phyloP scores from a whole-genome alignment of 2,113 vertebrate genomes.

The pig (Sus scrofa) region DNA sequence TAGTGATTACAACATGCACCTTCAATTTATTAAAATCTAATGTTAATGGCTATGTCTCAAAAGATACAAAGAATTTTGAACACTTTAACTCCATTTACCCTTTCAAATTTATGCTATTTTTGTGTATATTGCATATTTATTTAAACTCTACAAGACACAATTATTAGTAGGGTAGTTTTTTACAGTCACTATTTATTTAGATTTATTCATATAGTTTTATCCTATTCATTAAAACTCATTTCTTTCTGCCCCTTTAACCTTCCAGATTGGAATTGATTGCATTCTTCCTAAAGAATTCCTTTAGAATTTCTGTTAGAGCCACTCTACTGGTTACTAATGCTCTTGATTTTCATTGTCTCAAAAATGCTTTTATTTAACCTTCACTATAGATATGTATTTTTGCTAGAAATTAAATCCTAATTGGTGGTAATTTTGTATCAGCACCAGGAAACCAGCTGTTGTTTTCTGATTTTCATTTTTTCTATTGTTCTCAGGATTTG shows the following conservation, averaged over 20 bases:
- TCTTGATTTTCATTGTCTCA: background rate
- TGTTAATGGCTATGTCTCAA: background rate
- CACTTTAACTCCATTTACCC: background rate
- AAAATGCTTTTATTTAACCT: background rate
- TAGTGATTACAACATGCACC: background rate
- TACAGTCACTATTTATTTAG: background rate
- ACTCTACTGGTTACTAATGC: background rate
- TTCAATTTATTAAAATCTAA: background rate
- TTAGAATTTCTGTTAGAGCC: background rate
- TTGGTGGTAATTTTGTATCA: background rate
- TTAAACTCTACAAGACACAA: background rate
- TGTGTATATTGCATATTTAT: background rate
- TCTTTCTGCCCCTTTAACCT: background rate
- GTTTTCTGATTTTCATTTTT: background rate
- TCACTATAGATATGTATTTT: background rate
- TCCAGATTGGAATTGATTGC: background rate
- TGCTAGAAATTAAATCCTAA: background rate
- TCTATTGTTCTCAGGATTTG: background rate
- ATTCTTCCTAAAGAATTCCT: background rate
- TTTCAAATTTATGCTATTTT: background rate
- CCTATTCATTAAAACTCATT: background rate
- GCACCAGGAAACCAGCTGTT: background rate
- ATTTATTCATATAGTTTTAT: background rate
- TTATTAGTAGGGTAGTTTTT: background rate
- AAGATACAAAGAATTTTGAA: background rate